Base-by-base conservation (phyloP, 2,797 vertebrate genomes). In the Sylvilagus floridanus region DNA sequence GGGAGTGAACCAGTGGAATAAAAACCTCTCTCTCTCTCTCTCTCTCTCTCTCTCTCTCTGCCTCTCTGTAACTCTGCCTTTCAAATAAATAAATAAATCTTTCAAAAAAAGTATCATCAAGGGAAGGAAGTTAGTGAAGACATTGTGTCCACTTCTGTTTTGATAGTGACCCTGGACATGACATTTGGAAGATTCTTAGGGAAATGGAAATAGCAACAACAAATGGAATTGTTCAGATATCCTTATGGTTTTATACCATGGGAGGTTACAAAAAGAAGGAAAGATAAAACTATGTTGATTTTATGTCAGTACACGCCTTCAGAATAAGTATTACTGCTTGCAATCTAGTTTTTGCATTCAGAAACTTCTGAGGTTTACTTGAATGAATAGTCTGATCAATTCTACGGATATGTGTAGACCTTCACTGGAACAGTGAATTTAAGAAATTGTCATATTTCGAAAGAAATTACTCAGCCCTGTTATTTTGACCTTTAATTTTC, bases 161-260 rank as follows among this genome's bases (percentile, higher is more conserved):
- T 73, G 87, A 77, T 73, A 81, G 30, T 94, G 19, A 79, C 52
- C 42, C 11, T 57, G 32, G 10, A 11, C 88, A 35, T 54, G 72
- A 47, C 26, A 65, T 17, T 81, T 88, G 19, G 21, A 7, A 69
- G 2, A 54, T 52, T 90, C 26, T 81, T 77, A 7, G 37, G 3
- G n/a, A 60, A 69, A 69, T 47, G 90, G 26, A 89, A 97, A 86
- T 84, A 83, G 82, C 72, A 81, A 1, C 10, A 66, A 84, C 26
- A 35, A 75, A 71, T 69, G 2, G 24, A 42, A 62, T 30, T 71
- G 72, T 78, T 71, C 54, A 32, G 17, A 24, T 87, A 68, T 71
- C 24, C 28, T 10, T 78, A 14, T 37, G 60, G 30, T 21, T 32
- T 21, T 4, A 93, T 37, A 0, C 35, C 52, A 84, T 42, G 12